phyloP scores from a whole-genome alignment of 2,797 vertebrate genomes.

The Enteromius unitaeniatus region DNA sequence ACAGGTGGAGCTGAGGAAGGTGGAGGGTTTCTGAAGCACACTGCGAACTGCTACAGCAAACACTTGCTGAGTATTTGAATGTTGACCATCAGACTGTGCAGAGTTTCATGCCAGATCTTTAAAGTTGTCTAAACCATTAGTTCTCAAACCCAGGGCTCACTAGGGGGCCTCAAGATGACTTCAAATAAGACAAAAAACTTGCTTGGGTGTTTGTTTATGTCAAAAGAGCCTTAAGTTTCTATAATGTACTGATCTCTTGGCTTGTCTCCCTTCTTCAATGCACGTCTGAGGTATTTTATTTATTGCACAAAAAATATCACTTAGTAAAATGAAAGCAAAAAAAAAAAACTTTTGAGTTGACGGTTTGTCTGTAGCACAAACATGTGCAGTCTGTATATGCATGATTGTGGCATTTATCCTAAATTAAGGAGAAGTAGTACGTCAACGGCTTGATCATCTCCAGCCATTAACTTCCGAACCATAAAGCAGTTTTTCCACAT shows the following conservation, averaged over 20 bases:
- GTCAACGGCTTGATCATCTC: constrained; percentile 43
- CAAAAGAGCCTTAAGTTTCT: background rate
- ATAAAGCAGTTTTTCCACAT: constrained; percentile 51
- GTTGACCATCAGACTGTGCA: background rate
- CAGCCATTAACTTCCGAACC: constrained; percentile 36
- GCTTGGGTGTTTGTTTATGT: background rate
- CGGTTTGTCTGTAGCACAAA: background rate
- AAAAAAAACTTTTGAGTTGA: background rate
- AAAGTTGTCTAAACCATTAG: background rate
- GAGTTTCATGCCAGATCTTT: background rate
- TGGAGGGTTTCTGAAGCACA: no score
- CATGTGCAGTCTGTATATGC: background rate
- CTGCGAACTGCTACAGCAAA: no score
- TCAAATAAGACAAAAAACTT: background rate
- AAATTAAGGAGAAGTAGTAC: constrained; percentile 13
- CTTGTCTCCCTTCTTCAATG: background rate
- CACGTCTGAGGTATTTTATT: background rate
- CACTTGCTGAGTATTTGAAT: no score
- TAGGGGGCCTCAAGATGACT: background rate
- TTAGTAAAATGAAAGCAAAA: background rate
- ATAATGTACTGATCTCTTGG: background rate
- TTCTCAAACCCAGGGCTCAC: background rate
- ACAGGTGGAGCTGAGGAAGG: no score
- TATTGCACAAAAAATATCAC: background rate
- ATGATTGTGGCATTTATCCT: background rate